These are phyloP conservation scores for Lampris megalopsis DNA, from an alignment of 2,113 vertebrate genomes.

Conservation along the genomic window DNA sequence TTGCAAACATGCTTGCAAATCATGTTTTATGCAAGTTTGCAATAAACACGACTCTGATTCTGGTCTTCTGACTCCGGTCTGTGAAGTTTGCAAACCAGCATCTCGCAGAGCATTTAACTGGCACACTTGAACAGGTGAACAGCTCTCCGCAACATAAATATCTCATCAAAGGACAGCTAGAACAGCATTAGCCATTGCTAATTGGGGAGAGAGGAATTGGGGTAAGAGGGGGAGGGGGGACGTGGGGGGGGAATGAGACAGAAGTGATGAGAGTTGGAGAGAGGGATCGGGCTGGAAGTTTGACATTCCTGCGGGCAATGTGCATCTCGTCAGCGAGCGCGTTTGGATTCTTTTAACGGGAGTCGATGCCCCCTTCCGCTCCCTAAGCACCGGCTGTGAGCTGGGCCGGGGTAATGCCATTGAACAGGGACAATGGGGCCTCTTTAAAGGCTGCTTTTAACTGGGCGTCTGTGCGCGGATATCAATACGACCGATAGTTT, in stretches of 20 bases:
- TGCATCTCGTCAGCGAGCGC: constrained; percentile 79
- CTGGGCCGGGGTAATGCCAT: constrained; percentile 75
- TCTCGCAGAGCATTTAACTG: too few species aligned
- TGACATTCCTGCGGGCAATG: constrained; percentile 83
- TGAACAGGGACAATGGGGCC: constrained; percentile 76
- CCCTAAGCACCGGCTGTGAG: constrained; percentile 77
- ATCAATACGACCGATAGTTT: constrained; percentile 77
- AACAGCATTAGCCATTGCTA: constrained; percentile 56
- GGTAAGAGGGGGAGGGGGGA: not conserved
- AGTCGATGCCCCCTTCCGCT: constrained; percentile 83
- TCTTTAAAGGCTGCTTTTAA: constrained; percentile 81
- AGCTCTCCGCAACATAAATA: not conserved
- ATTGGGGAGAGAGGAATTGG: constrained; percentile 41
- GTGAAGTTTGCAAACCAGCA: too few species aligned
- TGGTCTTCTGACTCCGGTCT: too few species aligned
- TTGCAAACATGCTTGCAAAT: too few species aligned
- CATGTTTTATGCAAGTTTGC: too few species aligned
- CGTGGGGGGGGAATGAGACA: constrained; percentile 54
- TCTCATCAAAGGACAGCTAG: constrained; percentile 44
- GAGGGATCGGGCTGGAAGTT: constrained; percentile 69
- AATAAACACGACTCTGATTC: too few species aligned
- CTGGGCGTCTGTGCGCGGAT: constrained; percentile 64
- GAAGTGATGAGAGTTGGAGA: constrained; percentile 57
- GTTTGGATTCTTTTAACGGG: constrained; percentile 80
- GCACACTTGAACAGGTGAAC: not conserved